phyloP scores from a whole-genome alignment of 2,113 vertebrate species.

The Tamias sibiricus region DNA sequence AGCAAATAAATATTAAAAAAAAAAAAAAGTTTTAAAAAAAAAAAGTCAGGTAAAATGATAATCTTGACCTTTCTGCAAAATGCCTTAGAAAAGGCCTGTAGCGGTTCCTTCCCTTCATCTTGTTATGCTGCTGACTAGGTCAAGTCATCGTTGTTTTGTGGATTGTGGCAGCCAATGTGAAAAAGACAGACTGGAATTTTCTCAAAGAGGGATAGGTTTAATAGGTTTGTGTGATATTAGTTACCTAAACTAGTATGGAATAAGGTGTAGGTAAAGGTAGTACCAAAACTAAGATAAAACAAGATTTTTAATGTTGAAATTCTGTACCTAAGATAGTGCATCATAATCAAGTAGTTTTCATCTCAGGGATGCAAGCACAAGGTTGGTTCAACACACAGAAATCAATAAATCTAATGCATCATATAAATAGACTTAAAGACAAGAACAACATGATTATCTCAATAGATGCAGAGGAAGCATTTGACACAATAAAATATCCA shows the following conservation, averaged over 20 bases:
- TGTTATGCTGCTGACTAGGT: neutral
- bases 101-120: neutral
- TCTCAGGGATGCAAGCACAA: no score
- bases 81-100: neutral
- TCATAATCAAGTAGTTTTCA: no score
- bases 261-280: rapidly evolving
- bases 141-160: neutral
- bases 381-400: no score
- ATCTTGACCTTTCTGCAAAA: neutral
- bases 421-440: no score
- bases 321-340: neutral
- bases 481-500: no score
- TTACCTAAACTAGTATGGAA: neutral
- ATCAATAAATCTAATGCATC: no score
- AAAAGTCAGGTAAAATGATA: neutral
- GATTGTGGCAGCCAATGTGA: neutral
- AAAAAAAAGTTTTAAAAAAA: no score
- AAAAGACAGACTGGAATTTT: neutral
- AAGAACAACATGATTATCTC: no score
- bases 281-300: neutral
- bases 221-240: neutral
- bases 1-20: no score
- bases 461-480: no score
- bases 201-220: neutral
- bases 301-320: neutral